Evolutionary conservation across 2,888 invertebrate genomes (phyloP).

Genomic region (Pseudococcus jackbeardsleyi): DNA sequence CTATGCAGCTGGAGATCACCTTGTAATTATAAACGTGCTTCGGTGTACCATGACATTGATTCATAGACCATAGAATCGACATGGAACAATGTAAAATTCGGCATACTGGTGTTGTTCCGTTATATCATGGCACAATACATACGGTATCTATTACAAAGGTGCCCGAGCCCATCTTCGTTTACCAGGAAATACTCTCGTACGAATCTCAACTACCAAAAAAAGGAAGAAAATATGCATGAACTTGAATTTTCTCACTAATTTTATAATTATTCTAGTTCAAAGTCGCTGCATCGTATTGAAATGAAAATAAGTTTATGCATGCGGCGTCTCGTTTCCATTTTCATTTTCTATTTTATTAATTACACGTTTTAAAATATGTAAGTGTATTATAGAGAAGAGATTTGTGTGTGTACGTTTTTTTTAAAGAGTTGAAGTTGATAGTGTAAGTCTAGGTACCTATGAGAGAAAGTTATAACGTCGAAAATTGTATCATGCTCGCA

Average conservation of each 20-base stretch:
- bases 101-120: constrained; percentile 14
- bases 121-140: neutral
- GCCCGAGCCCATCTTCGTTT: neutral
- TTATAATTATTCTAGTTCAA: constrained; percentile 11
- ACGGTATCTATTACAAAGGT: constrained; percentile 18
- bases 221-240: constrained; percentile 3
- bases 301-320: neutral
- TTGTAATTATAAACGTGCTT: constrained; percentile 52
- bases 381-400: neutral
- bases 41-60: constrained; percentile 52
- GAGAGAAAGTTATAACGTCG: constrained; percentile 43
- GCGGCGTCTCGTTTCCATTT: constrained; percentile 15
- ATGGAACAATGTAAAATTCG: constrained; percentile 42
- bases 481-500: constrained; percentile 50
- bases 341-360: constrained; percentile 43
- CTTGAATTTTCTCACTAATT: constrained; percentile 22
- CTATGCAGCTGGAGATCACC: constrained; percentile 40
- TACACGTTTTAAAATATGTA: constrained; percentile 36
- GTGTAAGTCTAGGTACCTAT: neutral
- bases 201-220: neutral
- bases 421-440: neutral
- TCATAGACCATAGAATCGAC: constrained; percentile 37
- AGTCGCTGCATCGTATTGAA: neutral
- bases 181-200: neutral
- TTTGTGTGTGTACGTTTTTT: neutral